These are phyloP conservation scores for Ectemnius cavifrons DNA, from an alignment of 2,888 invertebrate genomes.

Conservation along the genomic window DNA sequence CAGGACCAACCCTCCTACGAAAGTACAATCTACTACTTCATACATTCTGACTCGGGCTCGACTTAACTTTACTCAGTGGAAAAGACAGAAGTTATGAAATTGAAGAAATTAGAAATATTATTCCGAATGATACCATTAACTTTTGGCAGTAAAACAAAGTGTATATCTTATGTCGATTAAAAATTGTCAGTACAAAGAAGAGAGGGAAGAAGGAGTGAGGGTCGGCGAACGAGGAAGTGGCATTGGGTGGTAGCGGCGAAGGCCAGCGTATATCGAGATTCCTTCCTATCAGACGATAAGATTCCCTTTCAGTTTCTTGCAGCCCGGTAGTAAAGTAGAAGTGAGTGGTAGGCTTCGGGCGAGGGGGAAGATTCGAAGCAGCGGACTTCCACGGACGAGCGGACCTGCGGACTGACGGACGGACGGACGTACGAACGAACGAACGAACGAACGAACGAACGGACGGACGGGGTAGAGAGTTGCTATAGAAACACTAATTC, in stretches of 20 bases:
- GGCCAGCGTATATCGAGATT: constrained; percentile 17
- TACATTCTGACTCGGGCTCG: constrained; percentile 65
- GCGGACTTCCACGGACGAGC: constrained; percentile 57
- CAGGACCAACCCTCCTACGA: constrained; percentile 54
- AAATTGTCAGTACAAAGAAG: background rate
- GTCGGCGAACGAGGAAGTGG: background rate
- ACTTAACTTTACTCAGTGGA: constrained; percentile 56
- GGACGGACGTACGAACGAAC: constrained; percentile 49
- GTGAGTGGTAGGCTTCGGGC: constrained; percentile 22
- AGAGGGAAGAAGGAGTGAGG: background rate
- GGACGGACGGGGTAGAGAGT: constrained; percentile 77
- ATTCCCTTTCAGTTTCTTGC: background rate
- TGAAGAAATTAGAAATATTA: no score
- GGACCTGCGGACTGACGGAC: constrained; percentile 55
- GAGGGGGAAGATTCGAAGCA: constrained; percentile 59
- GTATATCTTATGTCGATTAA: no score
- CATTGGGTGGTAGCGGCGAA: background rate
- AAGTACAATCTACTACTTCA: constrained; percentile 58
- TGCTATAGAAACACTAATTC: constrained; percentile 84
- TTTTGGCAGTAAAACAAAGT: no score
- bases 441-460: constrained; percentile 60
- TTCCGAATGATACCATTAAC: no score
- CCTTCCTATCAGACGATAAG: constrained; percentile 12
- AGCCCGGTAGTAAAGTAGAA: constrained; percentile 9
- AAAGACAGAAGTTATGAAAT: no score